phyloP scores from a whole-genome alignment of 2,888 invertebrate species.

The Pyrrhia umbra region DNA sequence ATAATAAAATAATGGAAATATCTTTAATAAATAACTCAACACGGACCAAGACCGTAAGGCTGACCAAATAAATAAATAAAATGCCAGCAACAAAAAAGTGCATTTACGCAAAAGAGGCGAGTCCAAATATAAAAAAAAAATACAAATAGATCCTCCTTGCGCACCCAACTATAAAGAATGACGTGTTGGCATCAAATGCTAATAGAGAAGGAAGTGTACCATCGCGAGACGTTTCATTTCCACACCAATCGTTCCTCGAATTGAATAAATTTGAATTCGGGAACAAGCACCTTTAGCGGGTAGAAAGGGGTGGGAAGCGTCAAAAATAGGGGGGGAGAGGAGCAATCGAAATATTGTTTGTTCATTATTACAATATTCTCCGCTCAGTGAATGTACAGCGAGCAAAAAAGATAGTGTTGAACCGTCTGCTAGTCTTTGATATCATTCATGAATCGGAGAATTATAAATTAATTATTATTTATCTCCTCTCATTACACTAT shows the following conservation, averaged over 20 bases:
- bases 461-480: neutral
- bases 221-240: slow-evolving; percentile 81
- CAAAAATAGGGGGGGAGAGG: slow-evolving; percentile 55
- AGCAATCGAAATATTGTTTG: slow-evolving; percentile 59
- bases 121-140: slow-evolving; percentile 40
- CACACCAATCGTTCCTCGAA: slow-evolving; percentile 79
- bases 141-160: slow-evolving; percentile 54
- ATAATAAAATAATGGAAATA: too few relatives aligned
- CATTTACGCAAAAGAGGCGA: slow-evolving; percentile 37
- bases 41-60: too few relatives aligned
- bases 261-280: slow-evolving; percentile 89
- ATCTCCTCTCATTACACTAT: neutral
- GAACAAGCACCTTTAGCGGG: slow-evolving; percentile 62
- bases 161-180: slow-evolving; percentile 68
- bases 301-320: slow-evolving; percentile 48
- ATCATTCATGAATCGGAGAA: neutral
- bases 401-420: slow-evolving; percentile 5
- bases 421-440: neutral
- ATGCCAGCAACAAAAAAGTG: slow-evolving; percentile 27
- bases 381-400: slow-evolving; percentile 14
- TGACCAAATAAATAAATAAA: slow-evolving; percentile 6
- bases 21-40: too few relatives aligned
- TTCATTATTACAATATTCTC: slow-evolving; percentile 53
- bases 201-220: slow-evolving; percentile 79
- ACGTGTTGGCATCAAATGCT: slow-evolving; percentile 75